Base-by-base conservation (phyloP, 2,797 vertebrate species). In the Bufotes viridis region DNA sequence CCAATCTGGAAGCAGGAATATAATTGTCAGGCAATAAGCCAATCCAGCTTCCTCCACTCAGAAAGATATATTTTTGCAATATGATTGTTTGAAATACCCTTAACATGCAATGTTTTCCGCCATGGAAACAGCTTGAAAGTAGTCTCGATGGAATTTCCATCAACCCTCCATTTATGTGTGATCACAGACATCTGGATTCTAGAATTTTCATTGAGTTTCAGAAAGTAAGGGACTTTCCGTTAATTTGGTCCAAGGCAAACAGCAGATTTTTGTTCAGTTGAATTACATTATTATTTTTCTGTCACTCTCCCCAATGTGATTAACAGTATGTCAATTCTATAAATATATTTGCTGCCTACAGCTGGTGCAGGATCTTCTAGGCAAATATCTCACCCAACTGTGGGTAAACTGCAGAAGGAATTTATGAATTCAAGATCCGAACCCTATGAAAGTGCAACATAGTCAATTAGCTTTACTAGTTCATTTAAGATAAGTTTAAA, bases 231-330 rank as follows among this genome's bases (percentile, higher is more conserved):
- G 17, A 42, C 58, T 42, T 80, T 80, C 78, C 78, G 61, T 61
- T 61, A 60, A 81, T 81, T n/a, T 81, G 60, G 20, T 63, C 72
- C 72, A 75, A 75, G 72, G 51, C 20, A 75, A 75, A 75, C 72
- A 61, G 15, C 3, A 81, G 17, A 81, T 42, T 61, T 7, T 49
- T 81, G 60, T 81, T 63, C 18, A 79, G 53, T 17, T 26, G 20
- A 34, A 42, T 42, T 42, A 42, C 6, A 7, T 42, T 42, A 80
- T 58, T 55, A 78, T 15, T 78, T n/a, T 8, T 15, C 5, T 78
- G 51, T 24, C 15, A 9, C 57, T 18, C 26, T 55, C 26, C 26
- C 24, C 20, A 49, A 49, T 22, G 29, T 18, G 14, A 51, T 60
- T 58, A 18, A 53, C 4, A 42, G 42, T 42, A 42, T 42, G 42